These are phyloP conservation scores for Chaetodon trifasciatus DNA, from an alignment of 2,797 vertebrate species.

Conservation along the genomic window DNA sequence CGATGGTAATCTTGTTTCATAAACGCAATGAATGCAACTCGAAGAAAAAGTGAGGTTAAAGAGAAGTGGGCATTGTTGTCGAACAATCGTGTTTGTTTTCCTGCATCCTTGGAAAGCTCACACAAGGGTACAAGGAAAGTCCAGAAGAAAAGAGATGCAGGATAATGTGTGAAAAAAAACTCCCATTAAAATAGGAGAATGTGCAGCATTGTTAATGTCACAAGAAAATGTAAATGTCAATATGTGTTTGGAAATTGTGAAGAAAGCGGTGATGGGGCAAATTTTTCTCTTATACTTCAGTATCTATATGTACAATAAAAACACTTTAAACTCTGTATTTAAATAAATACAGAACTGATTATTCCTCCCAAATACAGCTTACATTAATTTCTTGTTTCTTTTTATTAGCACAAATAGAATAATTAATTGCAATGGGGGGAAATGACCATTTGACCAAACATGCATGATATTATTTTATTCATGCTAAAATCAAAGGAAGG, in stretches of 20 bases:
- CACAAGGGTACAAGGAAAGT: neutral
- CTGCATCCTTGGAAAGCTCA: slow-evolving; percentile 41
- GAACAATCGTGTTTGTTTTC: slow-evolving; percentile 40
- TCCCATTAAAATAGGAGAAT: slow-evolving; percentile 11
- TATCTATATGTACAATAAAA: neutral
- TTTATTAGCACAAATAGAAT: slow-evolving; percentile 17
- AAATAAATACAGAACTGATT: slow-evolving; percentile 12
- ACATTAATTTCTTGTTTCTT: neutral
- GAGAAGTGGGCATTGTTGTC: slow-evolving; percentile 25
- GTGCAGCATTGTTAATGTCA: slow-evolving; percentile 1
- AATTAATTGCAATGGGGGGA: slow-evolving; percentile 2
- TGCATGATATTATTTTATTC: neutral
- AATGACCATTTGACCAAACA: neutral
- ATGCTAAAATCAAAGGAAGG: neutral
- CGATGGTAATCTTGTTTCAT: slow-evolving; percentile 46
- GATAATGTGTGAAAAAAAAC: slow-evolving; percentile 19
- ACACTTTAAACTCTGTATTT: neutral
- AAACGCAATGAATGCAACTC: slow-evolving; percentile 24
- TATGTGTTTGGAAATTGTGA: neutral
- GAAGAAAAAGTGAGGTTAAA: slow-evolving; percentile 11
- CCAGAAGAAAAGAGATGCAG: slow-evolving; percentile 4
- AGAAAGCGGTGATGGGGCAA: neutral
- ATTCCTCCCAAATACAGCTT: neutral
- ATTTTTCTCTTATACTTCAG: neutral
- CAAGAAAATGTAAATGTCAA: neutral